Conservation (phyloP, 1,140 invertebrate species). For the Ruditapes philippinarum region DNA sequence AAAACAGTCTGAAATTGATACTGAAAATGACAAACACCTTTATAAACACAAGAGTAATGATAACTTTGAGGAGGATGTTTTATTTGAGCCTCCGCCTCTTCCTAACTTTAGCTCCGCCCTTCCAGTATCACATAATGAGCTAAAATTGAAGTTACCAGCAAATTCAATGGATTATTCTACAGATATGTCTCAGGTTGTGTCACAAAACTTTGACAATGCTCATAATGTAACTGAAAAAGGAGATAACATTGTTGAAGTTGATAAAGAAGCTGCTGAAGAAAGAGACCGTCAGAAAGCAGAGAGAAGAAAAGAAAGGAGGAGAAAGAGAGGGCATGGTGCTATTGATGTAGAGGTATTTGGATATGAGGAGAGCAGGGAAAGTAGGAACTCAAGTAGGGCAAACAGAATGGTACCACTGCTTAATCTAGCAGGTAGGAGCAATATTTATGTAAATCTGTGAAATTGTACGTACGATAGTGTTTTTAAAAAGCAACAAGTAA, state of each 20-base stretch:
- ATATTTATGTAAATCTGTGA: too few species aligned
- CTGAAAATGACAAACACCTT: not conserved
- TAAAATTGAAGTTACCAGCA: conserved; percentile 51
- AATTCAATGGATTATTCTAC: conserved; percentile 63
- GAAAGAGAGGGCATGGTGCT: conserved; percentile 59
- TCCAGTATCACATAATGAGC: conserved; percentile 32
- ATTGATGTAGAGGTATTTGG: conserved; percentile 70
- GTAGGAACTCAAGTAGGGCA: conserved; percentile 58
- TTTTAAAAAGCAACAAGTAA: too few species aligned
- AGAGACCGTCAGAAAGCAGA: conserved; percentile 8
- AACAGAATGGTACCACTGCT: conserved; percentile 57
- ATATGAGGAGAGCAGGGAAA: conserved; percentile 58
- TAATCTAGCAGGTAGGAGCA: conserved; percentile 53
- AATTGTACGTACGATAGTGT: too few species aligned
- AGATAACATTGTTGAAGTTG: not conserved
- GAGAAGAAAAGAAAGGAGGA: conserved; percentile 49
- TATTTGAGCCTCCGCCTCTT: conserved; percentile 38
- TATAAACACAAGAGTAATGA: not conserved
- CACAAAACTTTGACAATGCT: conserved; percentile 37
- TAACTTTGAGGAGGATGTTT: not conserved
- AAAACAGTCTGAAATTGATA: not conserved
- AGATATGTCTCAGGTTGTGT: conserved; percentile 54
- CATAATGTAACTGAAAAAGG: not conserved
- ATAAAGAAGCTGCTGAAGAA: conserved; percentile 15
- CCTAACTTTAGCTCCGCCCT: conserved; percentile 61